Evolutionary conservation across 2,797 vertebrate species (phyloP), one percentile per base, ranked within the genome.

Genomic region (Sciaenops ocellatus): DNA sequence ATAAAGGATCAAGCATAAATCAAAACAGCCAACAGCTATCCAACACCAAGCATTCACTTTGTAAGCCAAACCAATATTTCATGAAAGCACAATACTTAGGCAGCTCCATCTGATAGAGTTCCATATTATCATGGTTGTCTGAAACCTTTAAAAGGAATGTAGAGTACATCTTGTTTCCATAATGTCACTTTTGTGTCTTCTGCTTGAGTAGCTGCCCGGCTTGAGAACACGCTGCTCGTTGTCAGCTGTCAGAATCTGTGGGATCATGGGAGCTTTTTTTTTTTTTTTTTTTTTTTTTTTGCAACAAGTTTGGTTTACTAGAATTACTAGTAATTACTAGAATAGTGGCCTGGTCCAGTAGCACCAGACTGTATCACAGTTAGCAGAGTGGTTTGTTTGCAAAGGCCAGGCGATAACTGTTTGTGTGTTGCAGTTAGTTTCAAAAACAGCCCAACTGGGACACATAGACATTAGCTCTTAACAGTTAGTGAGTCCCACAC

Each of bases 211-310:
- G 71, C 70, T 60, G 66, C 84, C 65, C 41, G 22, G 68, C 88
- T 83, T n/a, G 28, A 38, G 55, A 79, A 78, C 75, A 65, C 24
- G 51, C 65, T 47, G 87, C 74, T 80, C 67, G 67, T 64, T 83
- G 78, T 90, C 78, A 88, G 74, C 87, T 93, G 87, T 93, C 93
- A 92, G 48, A 82, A 75, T 66, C 38, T 75, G 89, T 84, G 69
- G 56, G 59, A 89, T 92, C 87, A 90, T 34, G 3, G 60, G 56
- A 22, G 20, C 34, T 60, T 48, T 18, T 59, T 17, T 54, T 30
- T 38, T 38, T 38, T 9, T 56, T 66, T 69, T 61, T 51, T 20
- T 15, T 24, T 22, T 16, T 83, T 55, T 9, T 48, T 18, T 56
- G 81, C 85, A 91, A 90, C 79, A 89, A 82, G 83, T 90, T 55